phyloP scores from a whole-genome alignment of 2,797 vertebrate genomes.

The Hylomyscus alleni region DNA sequence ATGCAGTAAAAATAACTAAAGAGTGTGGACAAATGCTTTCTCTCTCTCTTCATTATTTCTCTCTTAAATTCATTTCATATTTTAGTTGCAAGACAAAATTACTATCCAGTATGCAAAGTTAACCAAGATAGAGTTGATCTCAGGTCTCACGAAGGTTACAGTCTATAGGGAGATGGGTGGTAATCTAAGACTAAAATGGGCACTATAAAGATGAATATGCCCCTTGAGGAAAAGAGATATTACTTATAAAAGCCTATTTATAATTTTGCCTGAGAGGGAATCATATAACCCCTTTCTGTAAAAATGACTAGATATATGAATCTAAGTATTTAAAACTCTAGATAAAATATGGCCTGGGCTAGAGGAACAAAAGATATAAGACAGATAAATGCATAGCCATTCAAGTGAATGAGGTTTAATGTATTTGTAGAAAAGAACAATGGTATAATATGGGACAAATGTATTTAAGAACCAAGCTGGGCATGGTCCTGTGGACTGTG shows the following conservation, averaged over 20 bases:
- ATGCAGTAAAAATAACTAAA: not conserved
- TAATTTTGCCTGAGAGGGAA: not conserved
- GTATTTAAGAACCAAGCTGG: not conserved
- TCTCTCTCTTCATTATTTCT: not conserved
- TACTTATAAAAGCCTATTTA: not conserved
- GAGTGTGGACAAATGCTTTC: not conserved
- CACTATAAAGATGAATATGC: not conserved
- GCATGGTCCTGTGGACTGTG: not conserved
- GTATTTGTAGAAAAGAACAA: not conserved
- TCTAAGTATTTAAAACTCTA: slow-evolving; percentile 14
- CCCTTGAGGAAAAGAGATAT: not conserved
- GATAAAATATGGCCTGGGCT: not conserved
- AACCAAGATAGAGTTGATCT: not conserved
- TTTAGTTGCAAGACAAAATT: slow-evolving; percentile 51
- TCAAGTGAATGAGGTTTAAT: slow-evolving; percentile 24
- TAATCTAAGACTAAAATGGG: slow-evolving; percentile 32
- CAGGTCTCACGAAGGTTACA: not conserved
- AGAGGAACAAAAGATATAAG: not conserved
- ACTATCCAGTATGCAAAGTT: not conserved
- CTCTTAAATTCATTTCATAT: not conserved
- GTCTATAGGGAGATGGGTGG: not conserved
- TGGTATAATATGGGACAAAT: not conserved
- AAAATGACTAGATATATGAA: slow-evolving; percentile 9
- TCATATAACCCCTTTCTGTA: not conserved
- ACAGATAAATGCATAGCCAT: not conserved